phyloP scores from a whole-genome alignment of 2,797 vertebrate species.

The Synaphobranchus kaupii region DNA sequence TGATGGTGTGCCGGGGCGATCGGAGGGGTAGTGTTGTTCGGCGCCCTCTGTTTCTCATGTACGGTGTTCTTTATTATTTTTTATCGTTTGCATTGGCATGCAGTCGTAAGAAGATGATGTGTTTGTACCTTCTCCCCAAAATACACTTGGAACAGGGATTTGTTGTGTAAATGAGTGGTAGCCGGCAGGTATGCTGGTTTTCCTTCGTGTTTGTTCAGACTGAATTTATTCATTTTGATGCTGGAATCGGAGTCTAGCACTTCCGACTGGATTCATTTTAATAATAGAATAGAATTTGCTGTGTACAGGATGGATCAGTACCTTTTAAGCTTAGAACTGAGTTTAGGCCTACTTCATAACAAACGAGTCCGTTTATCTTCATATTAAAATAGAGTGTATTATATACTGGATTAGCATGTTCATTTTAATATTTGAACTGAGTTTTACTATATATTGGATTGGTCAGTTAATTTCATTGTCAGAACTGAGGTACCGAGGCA shows the following conservation, averaged over 20 bases:
- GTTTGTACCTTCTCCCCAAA: neutral
- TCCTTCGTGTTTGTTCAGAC: neutral
- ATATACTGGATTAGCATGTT: neutral
- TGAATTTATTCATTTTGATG: neutral
- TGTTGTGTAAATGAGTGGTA: neutral
- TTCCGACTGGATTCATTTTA: neutral
- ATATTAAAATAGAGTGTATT: neutral
- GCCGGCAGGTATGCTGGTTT: neutral
- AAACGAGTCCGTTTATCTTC: neutral
- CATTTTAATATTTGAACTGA: neutral
- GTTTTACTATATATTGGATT: neutral
- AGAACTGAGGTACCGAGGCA: neutral
- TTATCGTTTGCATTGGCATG: neutral
- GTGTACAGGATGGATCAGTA: neutral
- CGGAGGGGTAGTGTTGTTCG: neutral
- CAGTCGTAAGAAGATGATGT: neutral
- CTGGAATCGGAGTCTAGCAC: neutral
- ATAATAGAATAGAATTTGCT: neutral
- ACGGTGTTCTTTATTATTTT: neutral
- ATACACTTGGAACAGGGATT: neutral
- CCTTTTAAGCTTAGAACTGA: neutral
- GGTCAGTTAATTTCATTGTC: neutral
- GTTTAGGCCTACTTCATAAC: neutral
- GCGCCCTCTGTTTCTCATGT: neutral
- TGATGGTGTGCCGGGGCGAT: neutral